A percentile compares a stretch with the other conserved stretches of the same genome.
Conservation (phyloP, 2,888 invertebrate genomes). For the Ferrisia virgata region DNA sequence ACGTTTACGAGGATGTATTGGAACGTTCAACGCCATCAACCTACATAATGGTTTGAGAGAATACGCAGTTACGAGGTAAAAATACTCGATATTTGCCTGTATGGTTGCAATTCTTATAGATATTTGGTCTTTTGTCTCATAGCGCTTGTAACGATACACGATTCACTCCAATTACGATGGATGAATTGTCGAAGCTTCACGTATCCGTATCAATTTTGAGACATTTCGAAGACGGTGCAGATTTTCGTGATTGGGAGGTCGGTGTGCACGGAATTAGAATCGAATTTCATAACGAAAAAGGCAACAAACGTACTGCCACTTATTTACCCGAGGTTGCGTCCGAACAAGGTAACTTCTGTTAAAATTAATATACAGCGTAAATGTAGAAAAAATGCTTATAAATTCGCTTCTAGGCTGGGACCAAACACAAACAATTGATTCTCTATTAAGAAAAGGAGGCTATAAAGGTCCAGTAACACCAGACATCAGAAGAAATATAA, state of each 20-base stretch:
- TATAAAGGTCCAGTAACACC: constrained; percentile 87
- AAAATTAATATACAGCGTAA: no score
- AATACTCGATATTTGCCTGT: background rate
- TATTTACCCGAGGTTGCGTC: constrained; percentile 97
- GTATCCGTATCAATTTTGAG: constrained; percentile 95
- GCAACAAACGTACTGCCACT: constrained; percentile 92
- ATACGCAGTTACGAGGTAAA: constrained; percentile 87
- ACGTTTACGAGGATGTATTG: constrained; percentile 95
- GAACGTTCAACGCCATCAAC: constrained; percentile 96
- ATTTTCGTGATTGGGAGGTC: constrained; percentile 96
- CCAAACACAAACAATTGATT: constrained; percentile 97
- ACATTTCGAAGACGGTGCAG: constrained; percentile 91
- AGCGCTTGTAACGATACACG: constrained; percentile 97
- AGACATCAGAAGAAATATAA: constrained; percentile 82
- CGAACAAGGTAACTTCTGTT: constrained; percentile 83
- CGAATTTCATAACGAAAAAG: constrained; percentile 91
- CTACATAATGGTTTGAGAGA: constrained; percentile 91
- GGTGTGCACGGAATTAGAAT: constrained; percentile 97
- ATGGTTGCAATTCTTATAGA: background rate
- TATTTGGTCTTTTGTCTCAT: constrained; percentile 36
- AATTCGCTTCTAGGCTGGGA: constrained; percentile 80
- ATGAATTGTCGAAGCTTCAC: constrained; percentile 87
- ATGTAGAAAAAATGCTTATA: no score
- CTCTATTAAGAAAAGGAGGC: constrained; percentile 93
- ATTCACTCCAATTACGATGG: constrained; percentile 89